Conservation (phyloP, 2,888 invertebrate genomes). For the Cryptosula pallasiana region DNA sequence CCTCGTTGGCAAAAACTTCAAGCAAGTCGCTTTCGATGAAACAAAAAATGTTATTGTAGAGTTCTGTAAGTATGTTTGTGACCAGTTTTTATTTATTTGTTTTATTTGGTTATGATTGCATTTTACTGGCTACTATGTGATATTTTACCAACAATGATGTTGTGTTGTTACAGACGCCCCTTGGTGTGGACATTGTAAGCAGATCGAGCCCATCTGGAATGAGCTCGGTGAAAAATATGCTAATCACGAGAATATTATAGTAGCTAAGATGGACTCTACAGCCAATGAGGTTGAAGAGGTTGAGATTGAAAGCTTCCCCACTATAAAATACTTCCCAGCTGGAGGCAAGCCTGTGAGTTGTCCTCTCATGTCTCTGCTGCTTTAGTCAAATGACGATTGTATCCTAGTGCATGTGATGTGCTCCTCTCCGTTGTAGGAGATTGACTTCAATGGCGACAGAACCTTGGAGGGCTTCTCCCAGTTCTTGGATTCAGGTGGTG, state of each 20-base stretch:
- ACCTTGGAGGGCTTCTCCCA: slow-evolving; percentile 86
- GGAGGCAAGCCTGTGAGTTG: slow-evolving; percentile 14
- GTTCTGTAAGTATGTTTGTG: slow-evolving; percentile 65
- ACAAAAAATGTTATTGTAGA: slow-evolving; percentile 87
- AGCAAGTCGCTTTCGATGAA: slow-evolving; percentile 76
- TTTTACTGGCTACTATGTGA: too few relatives aligned
- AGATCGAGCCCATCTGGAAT: slow-evolving; percentile 87
- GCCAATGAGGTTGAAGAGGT: slow-evolving; percentile 90
- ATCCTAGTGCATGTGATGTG: too few relatives aligned
- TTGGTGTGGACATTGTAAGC: slow-evolving; percentile 92
- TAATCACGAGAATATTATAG: slow-evolving; percentile 68
- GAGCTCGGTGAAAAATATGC: slow-evolving; percentile 84
- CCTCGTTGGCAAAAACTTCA: slow-evolving; percentile 86
- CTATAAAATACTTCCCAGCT: slow-evolving; percentile 27
- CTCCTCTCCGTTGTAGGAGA: slow-evolving; percentile 48
- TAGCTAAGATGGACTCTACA: slow-evolving; percentile 95
- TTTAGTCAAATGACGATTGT: too few relatives aligned
- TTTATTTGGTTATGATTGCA: too few relatives aligned
- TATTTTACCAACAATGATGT: too few relatives aligned
- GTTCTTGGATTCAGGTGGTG: slow-evolving; percentile 88
- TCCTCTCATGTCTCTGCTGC: too few relatives aligned
- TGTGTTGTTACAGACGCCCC: slow-evolving; percentile 67
- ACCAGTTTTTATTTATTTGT: too few relatives aligned
- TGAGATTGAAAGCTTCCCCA: slow-evolving; percentile 72
- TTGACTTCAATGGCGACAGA: slow-evolving; percentile 92